Percentiles rank a stretch among this genome's conserved stretches.
These are phyloP conservation scores for Apodemus sylvaticus DNA, from an alignment of 2,113 vertebrate species.

Conservation along the genomic window DNA sequence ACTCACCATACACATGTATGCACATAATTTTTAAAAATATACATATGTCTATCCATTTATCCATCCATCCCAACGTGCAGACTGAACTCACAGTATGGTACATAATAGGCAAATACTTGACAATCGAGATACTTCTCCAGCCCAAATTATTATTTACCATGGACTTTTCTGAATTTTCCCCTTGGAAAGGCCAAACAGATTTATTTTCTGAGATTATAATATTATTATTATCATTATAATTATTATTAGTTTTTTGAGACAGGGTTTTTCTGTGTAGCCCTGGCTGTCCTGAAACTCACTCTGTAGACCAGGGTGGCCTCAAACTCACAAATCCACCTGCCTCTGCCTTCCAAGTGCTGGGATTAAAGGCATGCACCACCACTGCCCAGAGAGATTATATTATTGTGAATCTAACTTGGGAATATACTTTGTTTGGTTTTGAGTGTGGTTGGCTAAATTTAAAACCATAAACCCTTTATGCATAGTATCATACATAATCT, in stretches of 20 bases:
- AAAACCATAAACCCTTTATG: slow-evolving; percentile 20
- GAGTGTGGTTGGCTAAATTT: slow-evolving; percentile 32
- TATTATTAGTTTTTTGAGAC: too few species aligned
- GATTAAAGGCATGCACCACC: too few species aligned
- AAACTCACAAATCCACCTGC: too few species aligned
- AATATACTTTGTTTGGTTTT: slow-evolving; percentile 24
- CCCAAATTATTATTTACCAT: neutral
- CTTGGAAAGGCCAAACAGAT: neutral
- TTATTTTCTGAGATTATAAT: slow-evolving; percentile 49
- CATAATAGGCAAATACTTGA: neutral
- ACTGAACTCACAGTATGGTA: neutral
- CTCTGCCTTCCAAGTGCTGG: too few species aligned
- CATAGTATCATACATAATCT: slow-evolving; percentile 39
- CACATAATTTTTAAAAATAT: neutral
- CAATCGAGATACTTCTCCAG: neutral
- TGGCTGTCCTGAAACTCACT: too few species aligned
- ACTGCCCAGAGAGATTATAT: neutral
- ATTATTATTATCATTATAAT: neutral
- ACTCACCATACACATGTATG: neutral
- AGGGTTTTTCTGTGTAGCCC: too few species aligned
- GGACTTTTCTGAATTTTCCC: slow-evolving; percentile 32
- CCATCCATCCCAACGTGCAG: neutral
- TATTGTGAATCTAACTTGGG: neutral
- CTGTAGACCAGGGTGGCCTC: too few species aligned
- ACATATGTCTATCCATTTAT: too few species aligned